Conservation (phyloP, 2,888 invertebrate species). For the Ecdyonurus torrentis region DNA sequence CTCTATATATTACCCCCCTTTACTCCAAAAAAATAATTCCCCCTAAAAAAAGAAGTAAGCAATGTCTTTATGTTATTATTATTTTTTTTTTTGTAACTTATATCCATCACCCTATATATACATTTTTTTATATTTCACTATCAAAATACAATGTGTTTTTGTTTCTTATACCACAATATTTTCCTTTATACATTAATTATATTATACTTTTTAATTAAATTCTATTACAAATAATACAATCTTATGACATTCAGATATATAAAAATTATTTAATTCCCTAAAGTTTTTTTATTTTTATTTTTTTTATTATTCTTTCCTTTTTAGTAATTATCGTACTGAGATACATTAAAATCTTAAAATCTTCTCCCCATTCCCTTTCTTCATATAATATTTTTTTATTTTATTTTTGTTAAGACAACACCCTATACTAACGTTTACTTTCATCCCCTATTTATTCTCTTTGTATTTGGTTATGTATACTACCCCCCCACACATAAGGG, state of each 20-base stretch:
- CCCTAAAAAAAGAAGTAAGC: background rate
- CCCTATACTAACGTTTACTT: no score
- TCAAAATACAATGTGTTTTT: background rate
- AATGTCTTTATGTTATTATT: background rate
- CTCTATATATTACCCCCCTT: background rate
- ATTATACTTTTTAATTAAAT: no score
- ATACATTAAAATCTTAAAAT: conserved; percentile 1
- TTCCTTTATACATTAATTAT: no score
- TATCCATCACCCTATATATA: background rate
- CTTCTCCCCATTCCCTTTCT: no score
- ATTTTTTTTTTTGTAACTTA: background rate
- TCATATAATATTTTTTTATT: background rate
- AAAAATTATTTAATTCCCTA: background rate
- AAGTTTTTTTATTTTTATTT: no score
- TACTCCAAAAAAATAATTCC: background rate
- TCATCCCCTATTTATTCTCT: background rate
- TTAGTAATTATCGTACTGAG: background rate
- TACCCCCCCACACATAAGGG: no score
- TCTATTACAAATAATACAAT: no score
- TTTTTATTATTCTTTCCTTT: background rate
- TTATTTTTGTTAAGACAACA: background rate
- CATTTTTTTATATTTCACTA: background rate
- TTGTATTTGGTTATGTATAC: background rate
- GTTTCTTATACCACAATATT: no score
- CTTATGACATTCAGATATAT: background rate